These are phyloP conservation scores for Euschistus heros DNA, from an alignment of 1,140 invertebrate species.

Conservation along the genomic window DNA sequence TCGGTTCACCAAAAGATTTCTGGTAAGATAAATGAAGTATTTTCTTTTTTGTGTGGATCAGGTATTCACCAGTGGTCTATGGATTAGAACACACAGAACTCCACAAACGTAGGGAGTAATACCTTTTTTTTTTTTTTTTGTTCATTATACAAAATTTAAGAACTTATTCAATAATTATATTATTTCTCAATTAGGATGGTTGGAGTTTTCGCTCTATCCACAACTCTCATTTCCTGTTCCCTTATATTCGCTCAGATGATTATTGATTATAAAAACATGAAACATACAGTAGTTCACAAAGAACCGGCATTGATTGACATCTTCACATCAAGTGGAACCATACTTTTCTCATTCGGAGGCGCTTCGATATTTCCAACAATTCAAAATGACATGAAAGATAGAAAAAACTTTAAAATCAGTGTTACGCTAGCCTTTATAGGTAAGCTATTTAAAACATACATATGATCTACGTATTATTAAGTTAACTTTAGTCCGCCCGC, in stretches of 20 bases:
- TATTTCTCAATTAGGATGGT: constrained; percentile 35
- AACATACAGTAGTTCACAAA: constrained; percentile 33
- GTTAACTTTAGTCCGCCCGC: too few species aligned
- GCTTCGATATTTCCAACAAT: constrained; percentile 57
- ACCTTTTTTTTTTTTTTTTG: background rate
- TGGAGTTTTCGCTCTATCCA: constrained; percentile 44
- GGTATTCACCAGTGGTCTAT: background rate
- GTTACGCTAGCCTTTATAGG: constrained; percentile 42
- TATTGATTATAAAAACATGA: constrained; percentile 36
- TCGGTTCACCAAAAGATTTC: constrained; percentile 62
- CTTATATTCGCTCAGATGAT: constrained; percentile 47
- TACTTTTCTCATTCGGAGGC: constrained; percentile 56
- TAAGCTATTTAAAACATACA: constrained; percentile 31
- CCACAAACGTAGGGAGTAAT: too few species aligned
- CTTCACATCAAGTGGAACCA: constrained; percentile 50
- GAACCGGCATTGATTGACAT: constrained; percentile 39
- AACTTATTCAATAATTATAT: background rate
- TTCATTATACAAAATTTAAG: background rate
- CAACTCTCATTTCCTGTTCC: constrained; percentile 45
- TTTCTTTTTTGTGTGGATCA: background rate
- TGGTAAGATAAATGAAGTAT: constrained; percentile 40
- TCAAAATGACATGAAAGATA: constrained; percentile 55
- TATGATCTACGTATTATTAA: too few species aligned
- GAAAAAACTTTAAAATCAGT: constrained; percentile 43
- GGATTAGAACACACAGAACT: too few species aligned